Base-by-base conservation (phyloP, 2,797 vertebrate genomes). In the Acipenser ruthenus region DNA sequence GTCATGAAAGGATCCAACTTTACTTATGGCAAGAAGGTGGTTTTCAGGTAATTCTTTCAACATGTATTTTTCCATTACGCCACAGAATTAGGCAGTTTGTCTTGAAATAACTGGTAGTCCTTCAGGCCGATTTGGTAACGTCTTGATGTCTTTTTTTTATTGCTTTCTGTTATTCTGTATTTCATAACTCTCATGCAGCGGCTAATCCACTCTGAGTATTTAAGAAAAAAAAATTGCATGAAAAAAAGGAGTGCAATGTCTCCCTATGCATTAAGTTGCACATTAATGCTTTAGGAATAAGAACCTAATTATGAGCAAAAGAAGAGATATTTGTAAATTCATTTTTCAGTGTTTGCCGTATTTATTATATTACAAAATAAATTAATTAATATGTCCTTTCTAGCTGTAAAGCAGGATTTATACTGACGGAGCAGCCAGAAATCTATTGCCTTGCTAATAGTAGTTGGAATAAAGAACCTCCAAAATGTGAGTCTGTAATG, bases 21-120 rank as follows among this genome's bases (percentile, higher is more conserved):
- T 87, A 97, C 94, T 62, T 97, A 91, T 76, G 91, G 83, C 79
- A 95, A 78, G 88, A 96, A 93, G 87, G 93, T 97, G 83, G 88
- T 80, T 70, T 98, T 94, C 87, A 96, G 94, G 97, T 99, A 94
- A 62, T 71, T 69, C 68, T 56, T 67, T 65, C 12, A 63, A 91
- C 88, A 67, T 91, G 89, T 77, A 70, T 12, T 55, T 8, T 55
- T 55, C 12, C 12, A 55, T 55, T 55, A 9, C 12, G 8, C 8
- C 3, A 55, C 52, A 55, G 52, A 55, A 18, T 18, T 18, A 18
- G 18, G 18, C 18, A 18, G 18, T 18, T 18, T 18, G 18, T 18
- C 18, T 18, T 18, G 18, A 18, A 18, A 18, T 18, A 18, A 18
- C 1, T 18, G 18, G 18, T 18, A 18, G 18, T 18, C 18, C 18